Evolutionary conservation across 2,888 invertebrate genomes (phyloP), one percentile per base, ranked within the genome.

Genomic region (Lomographa bimaculata): DNA sequence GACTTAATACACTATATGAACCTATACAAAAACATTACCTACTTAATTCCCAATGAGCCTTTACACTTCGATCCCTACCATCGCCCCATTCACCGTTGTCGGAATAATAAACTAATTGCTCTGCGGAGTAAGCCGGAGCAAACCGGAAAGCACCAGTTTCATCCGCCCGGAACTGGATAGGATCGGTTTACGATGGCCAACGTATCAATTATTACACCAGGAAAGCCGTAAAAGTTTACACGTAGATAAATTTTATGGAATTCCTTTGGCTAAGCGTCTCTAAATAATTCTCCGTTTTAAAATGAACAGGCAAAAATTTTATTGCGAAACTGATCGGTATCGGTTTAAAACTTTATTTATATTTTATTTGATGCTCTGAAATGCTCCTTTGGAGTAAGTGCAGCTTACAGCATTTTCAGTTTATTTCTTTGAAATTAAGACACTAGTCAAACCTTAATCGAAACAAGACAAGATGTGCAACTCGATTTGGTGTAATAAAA

Each of bases 151-250:
- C 17, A 5, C 27, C 26, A 20, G 36, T 32, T 30, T 21, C 9
- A 30, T 10, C 36, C 35, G 30, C 35, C 23, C 34, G 29, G 33
- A 56, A 56, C 53, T 36, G 25, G 52, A 47, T 34, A 34, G 37
- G 61, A 60, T 52, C 54, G 45, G 50, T 62, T 66, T 65, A 64
- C 57, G 51, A 50, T 44, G 25, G 35, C 30, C 39, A 45, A 47
- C 55, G 55, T 58, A 66, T 68, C 56, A 63, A 67, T 64, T 66
- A 64, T 68, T 62, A 34, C 34, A 59, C 51, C 42, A 46, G 47
- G 51, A 47, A 55, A 58, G 57, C 60, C 49, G 35, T 57, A 57
- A 61, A 65, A 64, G 46, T 64, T 51, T 52, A 53, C 48, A 46
- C 35, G 38, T 20, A 56, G 40, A 56, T 61, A 60, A 57, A 60